These are phyloP conservation scores for Diarsia dahlii DNA, from an alignment of 2,888 invertebrate genomes.

Conservation along the genomic window DNA sequence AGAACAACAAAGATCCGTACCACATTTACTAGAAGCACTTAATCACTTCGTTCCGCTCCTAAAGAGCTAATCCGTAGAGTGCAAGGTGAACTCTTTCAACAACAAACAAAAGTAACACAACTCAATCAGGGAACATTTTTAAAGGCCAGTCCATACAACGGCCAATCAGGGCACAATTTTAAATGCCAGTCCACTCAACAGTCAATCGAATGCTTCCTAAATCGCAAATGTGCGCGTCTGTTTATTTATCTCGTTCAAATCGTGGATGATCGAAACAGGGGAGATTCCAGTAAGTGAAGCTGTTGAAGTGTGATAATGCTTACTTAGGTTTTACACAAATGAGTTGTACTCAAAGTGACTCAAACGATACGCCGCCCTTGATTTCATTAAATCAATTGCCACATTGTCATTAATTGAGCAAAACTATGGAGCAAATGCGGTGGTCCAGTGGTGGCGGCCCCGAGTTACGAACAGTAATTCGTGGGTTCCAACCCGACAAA, in stretches of 20 bases:
- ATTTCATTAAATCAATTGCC: no score
- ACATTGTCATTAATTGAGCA: no score
- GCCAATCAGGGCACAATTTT: conserved; percentile 41
- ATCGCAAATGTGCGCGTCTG: conserved; percentile 35
- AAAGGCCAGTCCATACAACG: conserved; percentile 21
- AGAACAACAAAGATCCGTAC: neutral
- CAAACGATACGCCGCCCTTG: no score
- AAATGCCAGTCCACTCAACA: conserved; percentile 32
- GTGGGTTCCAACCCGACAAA: no score
- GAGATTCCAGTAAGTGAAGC: neutral
- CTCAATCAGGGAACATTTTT: conserved; percentile 45
- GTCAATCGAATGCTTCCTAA: conserved; percentile 44
- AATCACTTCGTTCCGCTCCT: neutral
- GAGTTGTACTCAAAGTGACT: no score
- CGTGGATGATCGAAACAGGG: conserved; percentile 26
- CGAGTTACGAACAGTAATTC: no score
- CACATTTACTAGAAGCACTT: neutral
- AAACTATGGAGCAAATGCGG: no score
- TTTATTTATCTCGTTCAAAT: conserved; percentile 43
- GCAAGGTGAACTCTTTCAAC: conserved; percentile 14
- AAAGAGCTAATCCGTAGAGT: neutral
- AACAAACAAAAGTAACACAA: conserved; percentile 47
- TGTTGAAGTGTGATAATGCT: neutral
- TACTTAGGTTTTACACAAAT: neutral
- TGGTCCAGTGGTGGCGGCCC: no score